Conservation (phyloP, 2,113 vertebrate species). For the Lonchura striata region DNA sequence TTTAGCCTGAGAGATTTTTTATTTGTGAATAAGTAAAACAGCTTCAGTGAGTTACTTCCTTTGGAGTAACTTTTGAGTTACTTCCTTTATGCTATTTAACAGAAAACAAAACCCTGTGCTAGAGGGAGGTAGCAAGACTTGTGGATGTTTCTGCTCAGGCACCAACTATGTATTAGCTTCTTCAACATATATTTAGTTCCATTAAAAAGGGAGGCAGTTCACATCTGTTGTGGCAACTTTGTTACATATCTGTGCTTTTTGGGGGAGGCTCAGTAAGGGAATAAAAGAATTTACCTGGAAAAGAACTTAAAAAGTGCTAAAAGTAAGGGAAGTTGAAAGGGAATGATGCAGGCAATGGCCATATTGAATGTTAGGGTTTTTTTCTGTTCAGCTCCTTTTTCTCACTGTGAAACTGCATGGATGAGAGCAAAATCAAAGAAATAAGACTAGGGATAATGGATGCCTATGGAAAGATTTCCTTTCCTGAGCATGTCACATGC, state of each 20-base stretch:
- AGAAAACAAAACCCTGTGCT: neutral
- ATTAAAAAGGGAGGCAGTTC: neutral
- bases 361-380: neutral
- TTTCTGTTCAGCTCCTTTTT: neutral
- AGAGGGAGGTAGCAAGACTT: neutral
- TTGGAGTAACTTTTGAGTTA: neutral
- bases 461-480: neutral
- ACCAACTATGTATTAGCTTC: neutral
- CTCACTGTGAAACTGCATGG: neutral
- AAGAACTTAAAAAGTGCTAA: neutral
- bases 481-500: neutral
- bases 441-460: neutral
- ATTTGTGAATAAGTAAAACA: neutral
- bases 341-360: neutral
- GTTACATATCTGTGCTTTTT: neutral
- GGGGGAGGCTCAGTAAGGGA: neutral
- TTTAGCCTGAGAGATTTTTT: neutral
- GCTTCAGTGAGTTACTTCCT: neutral
- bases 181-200: neutral
- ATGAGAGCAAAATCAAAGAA: neutral
- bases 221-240: neutral
- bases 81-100: neutral
- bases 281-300: neutral
- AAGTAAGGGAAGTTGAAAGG: neutral
- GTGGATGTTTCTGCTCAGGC: neutral